Percentiles rank a stretch among this genome's conserved stretches.
phyloP scores from a whole-genome alignment of 2,888 invertebrate genomes.

The Tuta absoluta region DNA sequence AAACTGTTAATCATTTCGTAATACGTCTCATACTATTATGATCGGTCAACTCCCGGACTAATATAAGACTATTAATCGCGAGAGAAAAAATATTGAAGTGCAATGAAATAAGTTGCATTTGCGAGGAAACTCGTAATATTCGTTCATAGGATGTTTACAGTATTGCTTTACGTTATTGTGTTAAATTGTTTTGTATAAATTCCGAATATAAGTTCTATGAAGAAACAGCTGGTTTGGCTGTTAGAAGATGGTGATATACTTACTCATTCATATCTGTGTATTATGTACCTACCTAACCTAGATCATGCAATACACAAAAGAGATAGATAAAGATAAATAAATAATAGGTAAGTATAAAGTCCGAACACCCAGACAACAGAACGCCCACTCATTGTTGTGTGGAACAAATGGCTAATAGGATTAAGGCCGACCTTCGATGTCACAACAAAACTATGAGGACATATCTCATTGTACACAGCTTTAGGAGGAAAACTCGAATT shows the following conservation, averaged over 20 bases:
- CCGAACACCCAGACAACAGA: conserved; percentile 9
- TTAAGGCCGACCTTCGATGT: conserved; percentile 32
- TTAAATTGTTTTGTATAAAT: neutral
- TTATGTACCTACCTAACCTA: too few species aligned
- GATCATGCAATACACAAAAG: too few species aligned
- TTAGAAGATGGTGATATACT: too few species aligned
- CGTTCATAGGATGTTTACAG: neutral
- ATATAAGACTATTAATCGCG: conserved; percentile 3
- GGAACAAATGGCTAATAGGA: conserved; percentile 36
- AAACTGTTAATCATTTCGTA: too few species aligned
- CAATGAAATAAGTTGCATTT: neutral
- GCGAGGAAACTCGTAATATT: neutral
- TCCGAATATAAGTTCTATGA: too few species aligned
- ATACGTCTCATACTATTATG: neutral
- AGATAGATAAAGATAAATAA: neutral
- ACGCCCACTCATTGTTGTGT: conserved; percentile 19
- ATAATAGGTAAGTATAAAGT: neutral
- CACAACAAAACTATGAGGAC: neutral
- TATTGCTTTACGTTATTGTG: conserved; percentile 1
- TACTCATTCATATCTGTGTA: too few species aligned
- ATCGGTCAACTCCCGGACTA: neutral
- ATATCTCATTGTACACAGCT: neutral
- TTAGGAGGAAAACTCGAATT: conserved; percentile 8
- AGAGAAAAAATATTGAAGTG: neutral
- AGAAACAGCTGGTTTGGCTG: too few species aligned